phyloP scores from a whole-genome alignment of 2,888 invertebrate genomes.

The Agrenia bidenticulata region DNA sequence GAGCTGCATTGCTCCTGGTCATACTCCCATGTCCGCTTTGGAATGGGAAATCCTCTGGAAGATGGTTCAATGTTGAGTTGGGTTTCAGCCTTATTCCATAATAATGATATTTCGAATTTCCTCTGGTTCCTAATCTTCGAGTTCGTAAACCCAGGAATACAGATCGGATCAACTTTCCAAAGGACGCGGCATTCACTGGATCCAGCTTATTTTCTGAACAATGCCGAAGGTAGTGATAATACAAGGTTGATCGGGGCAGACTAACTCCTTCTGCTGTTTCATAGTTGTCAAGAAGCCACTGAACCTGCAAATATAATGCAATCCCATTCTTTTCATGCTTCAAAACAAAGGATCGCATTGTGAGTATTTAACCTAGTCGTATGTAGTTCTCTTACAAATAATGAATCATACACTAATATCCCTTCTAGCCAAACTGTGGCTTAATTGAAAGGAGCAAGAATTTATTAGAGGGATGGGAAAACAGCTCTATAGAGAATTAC shows the following conservation, averaged over 20 bases:
- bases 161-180: conserved; percentile 97
- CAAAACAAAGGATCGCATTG: too few species aligned
- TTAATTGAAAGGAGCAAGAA: too few species aligned
- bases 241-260: conserved; percentile 65
- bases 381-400: too few species aligned
- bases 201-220: conserved; percentile 90
- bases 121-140: conserved; percentile 89
- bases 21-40: conserved; percentile 1
- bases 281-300: conserved; percentile 64
- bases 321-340: too few species aligned
- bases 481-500: too few species aligned
- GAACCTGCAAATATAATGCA: conserved; percentile 54
- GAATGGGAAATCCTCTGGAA: conserved; percentile 54
- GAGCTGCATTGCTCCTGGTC: conserved; percentile 26
- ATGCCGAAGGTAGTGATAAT: conserved; percentile 95
- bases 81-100: conserved; percentile 98
- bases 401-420: too few species aligned
- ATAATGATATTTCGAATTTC: conserved; percentile 99
- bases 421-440: too few species aligned
- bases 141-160: conserved; percentile 96
- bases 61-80: conserved; percentile 69
- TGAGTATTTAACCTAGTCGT: too few species aligned
- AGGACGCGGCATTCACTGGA: conserved; percentile 98
- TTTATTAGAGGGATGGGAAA: too few species aligned
- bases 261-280: conserved; percentile 65